A percentile compares a stretch with the other conserved stretches of the same genome.
Conservation (phyloP, 2,888 invertebrate species). For the Priapulus caudatus region DNA sequence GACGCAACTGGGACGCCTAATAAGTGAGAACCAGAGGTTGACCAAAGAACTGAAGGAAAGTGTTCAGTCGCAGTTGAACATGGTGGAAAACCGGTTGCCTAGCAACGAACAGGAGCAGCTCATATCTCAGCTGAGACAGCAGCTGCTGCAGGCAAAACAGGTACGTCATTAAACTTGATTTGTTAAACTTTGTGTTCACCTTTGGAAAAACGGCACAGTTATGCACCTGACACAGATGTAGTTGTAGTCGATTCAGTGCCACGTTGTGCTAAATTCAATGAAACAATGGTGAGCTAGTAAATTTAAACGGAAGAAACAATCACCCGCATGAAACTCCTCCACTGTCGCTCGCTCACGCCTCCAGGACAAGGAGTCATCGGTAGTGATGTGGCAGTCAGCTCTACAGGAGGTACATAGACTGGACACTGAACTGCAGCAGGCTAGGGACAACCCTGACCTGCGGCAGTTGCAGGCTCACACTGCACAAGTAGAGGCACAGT, state of each 20-base stretch:
- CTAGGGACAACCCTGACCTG: constrained; percentile 31
- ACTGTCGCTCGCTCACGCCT: no score
- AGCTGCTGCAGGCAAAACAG: constrained; percentile 26
- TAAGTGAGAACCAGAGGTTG: constrained; percentile 27
- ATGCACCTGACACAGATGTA: no score
- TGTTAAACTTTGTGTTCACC: no score
- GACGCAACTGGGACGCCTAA: constrained; percentile 24
- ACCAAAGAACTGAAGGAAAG: constrained; percentile 23
- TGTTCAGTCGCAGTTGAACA: constrained; percentile 23
- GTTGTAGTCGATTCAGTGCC: no score
- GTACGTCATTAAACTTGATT: constrained; percentile 17
- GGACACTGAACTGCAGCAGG: constrained; percentile 28
- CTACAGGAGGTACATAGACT: constrained; percentile 33
- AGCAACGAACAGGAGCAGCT: constrained; percentile 25
- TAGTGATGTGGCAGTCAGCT: constrained; percentile 33
- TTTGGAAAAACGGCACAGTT: no score
- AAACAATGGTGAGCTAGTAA: no score
- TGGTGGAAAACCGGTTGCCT: background rate
- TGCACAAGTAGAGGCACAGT: constrained; percentile 30
- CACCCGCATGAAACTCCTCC: no score
- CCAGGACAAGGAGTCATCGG: constrained; percentile 33
- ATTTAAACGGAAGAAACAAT: no score
- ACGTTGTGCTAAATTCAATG: no score
- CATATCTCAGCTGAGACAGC: constrained; percentile 28
- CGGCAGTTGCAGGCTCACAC: constrained; percentile 31